Conservation (phyloP, 2,797 vertebrate species). For the Chaetodon trifasciatus region DNA sequence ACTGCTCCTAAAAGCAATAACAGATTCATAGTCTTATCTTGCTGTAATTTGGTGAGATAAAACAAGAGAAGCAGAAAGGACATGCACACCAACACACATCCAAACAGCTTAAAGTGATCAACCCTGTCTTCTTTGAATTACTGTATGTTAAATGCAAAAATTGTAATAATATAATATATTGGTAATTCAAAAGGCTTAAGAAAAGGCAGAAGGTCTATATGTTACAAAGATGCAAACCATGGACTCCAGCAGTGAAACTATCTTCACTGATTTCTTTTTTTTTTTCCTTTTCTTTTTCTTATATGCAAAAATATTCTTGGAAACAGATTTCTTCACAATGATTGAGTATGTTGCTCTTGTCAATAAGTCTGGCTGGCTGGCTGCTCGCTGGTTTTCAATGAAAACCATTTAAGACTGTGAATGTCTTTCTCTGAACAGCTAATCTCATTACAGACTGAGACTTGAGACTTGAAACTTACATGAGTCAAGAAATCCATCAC, state of each 20-base stretch:
- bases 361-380: constrained; percentile 21
- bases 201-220: neutral
- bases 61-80: constrained; percentile 18
- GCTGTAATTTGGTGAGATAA: constrained; percentile 12
- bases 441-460: constrained; percentile 32
- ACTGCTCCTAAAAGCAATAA: constrained; percentile 34
- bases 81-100: neutral
- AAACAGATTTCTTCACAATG: constrained; percentile 29
- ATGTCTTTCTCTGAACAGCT: constrained; percentile 23
- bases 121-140: neutral
- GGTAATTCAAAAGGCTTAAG: no score
- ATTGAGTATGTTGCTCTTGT: constrained; percentile 37
- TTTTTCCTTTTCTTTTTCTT: neutral
- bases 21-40: neutral
- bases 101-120: neutral
- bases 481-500: constrained; percentile 43
- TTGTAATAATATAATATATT: neutral
- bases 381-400: constrained; percentile 26
- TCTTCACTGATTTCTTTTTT: neutral
- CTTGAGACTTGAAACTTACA: constrained; percentile 24
- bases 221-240: neutral
- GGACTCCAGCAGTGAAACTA: constrained; percentile 1
- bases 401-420: constrained; percentile 19
- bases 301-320: constrained; percentile 9
- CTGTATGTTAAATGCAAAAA: neutral